Conservation (phyloP, 2,113 vertebrate species). For the Cyphomyrus plagiostoma region DNA sequence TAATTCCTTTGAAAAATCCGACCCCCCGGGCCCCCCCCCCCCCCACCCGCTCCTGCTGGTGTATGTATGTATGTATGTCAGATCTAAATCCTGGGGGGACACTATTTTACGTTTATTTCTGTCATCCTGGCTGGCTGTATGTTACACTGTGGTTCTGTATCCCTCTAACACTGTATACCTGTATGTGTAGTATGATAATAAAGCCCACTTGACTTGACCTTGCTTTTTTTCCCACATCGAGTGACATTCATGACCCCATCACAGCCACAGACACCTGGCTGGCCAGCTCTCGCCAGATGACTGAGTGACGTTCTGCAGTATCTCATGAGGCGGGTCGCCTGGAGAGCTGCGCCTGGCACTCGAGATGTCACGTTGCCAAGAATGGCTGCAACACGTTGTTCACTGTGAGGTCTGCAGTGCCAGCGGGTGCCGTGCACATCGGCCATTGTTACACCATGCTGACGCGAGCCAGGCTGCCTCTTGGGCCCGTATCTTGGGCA, state of each 20-base stretch:
- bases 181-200: background rate
- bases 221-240: background rate
- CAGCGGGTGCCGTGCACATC: background rate
- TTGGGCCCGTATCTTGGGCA: background rate
- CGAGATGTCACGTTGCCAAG: background rate
- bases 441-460: background rate
- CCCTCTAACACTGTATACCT: background rate
- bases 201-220: background rate
- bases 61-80: background rate
- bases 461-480: background rate
- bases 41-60: too few relatives aligned
- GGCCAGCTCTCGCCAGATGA: background rate
- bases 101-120: background rate
- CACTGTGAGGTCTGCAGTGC: background rate
- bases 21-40: background rate
- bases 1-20: background rate
- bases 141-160: background rate
- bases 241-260: background rate
- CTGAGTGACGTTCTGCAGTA: background rate
- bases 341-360: background rate
- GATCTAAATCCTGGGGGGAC: background rate
- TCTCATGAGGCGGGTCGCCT: background rate
- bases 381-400: background rate
- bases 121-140: background rate
- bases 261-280: background rate